Percentiles rank a stretch among this genome's conserved stretches.
phyloP scores from a whole-genome alignment of 2,888 invertebrate genomes.

The Iselma pallidipennis region DNA sequence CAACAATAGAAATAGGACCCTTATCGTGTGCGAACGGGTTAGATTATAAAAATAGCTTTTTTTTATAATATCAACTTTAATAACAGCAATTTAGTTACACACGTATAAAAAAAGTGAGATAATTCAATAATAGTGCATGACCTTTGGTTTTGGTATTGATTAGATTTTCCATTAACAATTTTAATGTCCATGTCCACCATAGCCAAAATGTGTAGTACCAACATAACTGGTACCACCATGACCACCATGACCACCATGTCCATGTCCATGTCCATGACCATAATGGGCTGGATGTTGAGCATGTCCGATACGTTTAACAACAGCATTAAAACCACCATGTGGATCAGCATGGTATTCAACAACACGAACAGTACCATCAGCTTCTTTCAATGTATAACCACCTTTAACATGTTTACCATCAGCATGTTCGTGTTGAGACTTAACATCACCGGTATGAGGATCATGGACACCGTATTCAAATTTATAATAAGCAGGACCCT shows the following conservation, averaged over 20 bases:
- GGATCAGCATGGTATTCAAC: conserved; percentile 51
- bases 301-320: conserved; percentile 46
- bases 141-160: not conserved
- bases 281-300: conserved; percentile 45
- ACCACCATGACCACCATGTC: conserved; percentile 8
- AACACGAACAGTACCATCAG: conserved; percentile 52
- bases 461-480: conserved; percentile 53
- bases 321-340: conserved; percentile 48
- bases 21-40: too few species aligned
- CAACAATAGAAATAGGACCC: not conserved
- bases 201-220: conserved; percentile 33
- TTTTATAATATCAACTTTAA: not conserved
- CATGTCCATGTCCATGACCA: conserved; percentile 24
- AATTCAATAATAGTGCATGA: not conserved
- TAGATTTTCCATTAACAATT: not conserved
- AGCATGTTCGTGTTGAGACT: conserved; percentile 50
- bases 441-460: conserved; percentile 52
- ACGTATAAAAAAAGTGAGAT: not conserved
- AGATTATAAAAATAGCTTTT: too few species aligned
- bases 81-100: not conserved
- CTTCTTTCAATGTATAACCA: conserved; percentile 49
- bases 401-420: conserved; percentile 51
- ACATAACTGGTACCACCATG: conserved; percentile 33
- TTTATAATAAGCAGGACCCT: conserved; percentile 24
- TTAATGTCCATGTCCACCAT: conserved; percentile 9